Percentiles rank a stretch among this genome's conserved stretches.
Conservation (phyloP, 2,797 vertebrate species). For the Sebastes aleutianus region DNA sequence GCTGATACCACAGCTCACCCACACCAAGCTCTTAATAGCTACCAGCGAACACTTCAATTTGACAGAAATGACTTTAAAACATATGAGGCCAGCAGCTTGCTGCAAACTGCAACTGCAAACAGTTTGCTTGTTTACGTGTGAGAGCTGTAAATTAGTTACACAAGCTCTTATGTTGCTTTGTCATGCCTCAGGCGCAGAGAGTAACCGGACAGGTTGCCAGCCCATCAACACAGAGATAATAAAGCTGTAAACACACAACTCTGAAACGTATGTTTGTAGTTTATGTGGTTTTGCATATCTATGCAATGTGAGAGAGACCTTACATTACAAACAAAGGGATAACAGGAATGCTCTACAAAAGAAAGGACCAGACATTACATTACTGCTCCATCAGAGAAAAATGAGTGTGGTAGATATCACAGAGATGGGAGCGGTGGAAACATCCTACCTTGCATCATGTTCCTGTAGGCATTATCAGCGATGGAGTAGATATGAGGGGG, state of each 20-base stretch:
- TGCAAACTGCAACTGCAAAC: neutral
- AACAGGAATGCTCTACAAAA: neutral
- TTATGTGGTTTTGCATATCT: neutral
- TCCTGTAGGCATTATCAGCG: slow-evolving; percentile 95
- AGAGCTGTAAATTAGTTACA: neutral
- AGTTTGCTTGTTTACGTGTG: neutral
- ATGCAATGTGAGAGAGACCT: neutral
- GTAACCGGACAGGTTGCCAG: neutral
- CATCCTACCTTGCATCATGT: slow-evolving; percentile 96
- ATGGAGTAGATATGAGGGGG: slow-evolving; percentile 97
- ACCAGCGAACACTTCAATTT: slow-evolving; percentile 12
- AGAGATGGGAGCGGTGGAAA: neutral
- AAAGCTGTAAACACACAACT: neutral
- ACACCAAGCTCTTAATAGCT: slow-evolving; percentile 5
- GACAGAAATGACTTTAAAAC: slow-evolving; percentile 5
- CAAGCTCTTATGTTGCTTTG: neutral
- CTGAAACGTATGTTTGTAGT: neutral
- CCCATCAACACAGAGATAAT: neutral
- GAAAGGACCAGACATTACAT: neutral
- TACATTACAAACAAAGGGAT: neutral
- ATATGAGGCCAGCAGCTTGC: neutral
- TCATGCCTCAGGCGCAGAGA: neutral
- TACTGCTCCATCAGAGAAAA: neutral
- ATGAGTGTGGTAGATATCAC: neutral
- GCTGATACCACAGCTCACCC: slow-evolving; percentile 11